Conservation (phyloP, 1,140 invertebrate genomes). For the Rhagoletis zephyria region DNA sequence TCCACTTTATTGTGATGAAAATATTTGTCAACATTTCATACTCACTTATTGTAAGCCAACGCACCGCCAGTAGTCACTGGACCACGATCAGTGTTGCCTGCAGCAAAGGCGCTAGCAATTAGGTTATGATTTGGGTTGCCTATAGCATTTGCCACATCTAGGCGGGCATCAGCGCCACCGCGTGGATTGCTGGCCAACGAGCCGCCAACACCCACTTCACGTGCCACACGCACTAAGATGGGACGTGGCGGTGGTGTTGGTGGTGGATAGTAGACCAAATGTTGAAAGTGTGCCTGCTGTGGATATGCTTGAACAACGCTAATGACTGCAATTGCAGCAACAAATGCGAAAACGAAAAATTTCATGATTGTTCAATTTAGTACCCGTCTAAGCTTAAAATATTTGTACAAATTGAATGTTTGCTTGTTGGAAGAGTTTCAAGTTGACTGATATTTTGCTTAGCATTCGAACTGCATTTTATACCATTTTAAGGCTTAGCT, state of each 20-base stretch:
- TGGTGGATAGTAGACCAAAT: conserved; percentile 61
- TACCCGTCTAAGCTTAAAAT: not conserved
- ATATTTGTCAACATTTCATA: conserved; percentile 15
- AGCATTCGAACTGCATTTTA: not conserved
- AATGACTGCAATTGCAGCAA: conserved; percentile 60
- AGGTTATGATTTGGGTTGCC: conserved; percentile 67
- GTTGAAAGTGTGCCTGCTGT: conserved; percentile 56
- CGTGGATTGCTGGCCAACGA: conserved; percentile 64
- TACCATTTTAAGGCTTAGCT: not conserved
- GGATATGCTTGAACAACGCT: conserved; percentile 61
- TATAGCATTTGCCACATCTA: conserved; percentile 63
- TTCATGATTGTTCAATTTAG: conserved; percentile 50
- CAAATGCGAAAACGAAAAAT: conserved; percentile 55
- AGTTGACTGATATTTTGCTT: not conserved
- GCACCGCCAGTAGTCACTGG: conserved; percentile 60
- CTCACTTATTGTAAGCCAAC: conserved; percentile 66
- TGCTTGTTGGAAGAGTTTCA: not conserved
- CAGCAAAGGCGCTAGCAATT: conserved; percentile 63
- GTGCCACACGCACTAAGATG: conserved; percentile 62
- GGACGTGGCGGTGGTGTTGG: conserved; percentile 57
- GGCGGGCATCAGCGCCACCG: conserved; percentile 64
- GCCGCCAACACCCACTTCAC: conserved; percentile 60
- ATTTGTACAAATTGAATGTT: not conserved
- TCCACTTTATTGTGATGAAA: not conserved
- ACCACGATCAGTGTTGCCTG: conserved; percentile 62